Evolutionary conservation across 1,140 invertebrate genomes (phyloP).

Genomic region (Radopholus similis): DNA sequence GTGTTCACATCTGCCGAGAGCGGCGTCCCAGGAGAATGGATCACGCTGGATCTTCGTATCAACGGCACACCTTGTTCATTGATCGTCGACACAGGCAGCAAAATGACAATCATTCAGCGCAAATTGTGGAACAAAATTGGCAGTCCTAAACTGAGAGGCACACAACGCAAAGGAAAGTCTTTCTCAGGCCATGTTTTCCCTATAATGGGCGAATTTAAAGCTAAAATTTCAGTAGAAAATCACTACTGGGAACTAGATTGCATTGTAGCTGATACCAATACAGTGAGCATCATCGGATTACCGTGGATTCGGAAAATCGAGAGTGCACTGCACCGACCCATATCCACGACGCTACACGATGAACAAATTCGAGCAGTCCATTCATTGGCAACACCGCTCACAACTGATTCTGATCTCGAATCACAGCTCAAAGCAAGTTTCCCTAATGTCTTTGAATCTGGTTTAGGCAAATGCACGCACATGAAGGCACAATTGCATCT

Average conservation of each 20-base stretch:
- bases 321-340: background rate
- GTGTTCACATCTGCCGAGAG: background rate
- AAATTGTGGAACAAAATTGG: background rate
- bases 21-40: background rate
- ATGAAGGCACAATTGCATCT: conserved; percentile 32
- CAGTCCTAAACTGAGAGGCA: background rate
- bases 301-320: conserved; percentile 1
- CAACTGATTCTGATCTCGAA: background rate
- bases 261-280: background rate
- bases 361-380: background rate
- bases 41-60: background rate
- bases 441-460: background rate
- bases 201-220: background rate
- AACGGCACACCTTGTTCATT: background rate
- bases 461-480: conserved; percentile 33
- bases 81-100: background rate
- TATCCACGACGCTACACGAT: background rate
- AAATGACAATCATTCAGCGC: background rate
- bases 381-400: too few species aligned
- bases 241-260: background rate
- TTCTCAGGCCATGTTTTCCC: background rate
- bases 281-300: background rate
- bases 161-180: background rate
- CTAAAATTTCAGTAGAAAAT: background rate
- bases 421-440: background rate